phyloP scores from a whole-genome alignment of 1,140 invertebrate genomes.

The Triops longicaudatus region DNA sequence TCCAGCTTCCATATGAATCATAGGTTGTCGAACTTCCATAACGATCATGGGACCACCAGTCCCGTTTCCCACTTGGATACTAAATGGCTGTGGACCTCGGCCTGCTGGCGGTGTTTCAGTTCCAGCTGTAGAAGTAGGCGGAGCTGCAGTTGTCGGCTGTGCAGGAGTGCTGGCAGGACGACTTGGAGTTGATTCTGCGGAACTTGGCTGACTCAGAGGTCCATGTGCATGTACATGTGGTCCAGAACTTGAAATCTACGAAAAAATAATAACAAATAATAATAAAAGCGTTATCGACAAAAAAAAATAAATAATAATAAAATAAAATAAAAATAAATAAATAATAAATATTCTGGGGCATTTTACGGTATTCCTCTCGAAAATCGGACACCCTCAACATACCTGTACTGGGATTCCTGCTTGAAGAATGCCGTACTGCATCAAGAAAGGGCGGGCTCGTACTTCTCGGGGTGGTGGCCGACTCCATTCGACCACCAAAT shows the following conservation, averaged over 20 bases:
- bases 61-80: neutral
- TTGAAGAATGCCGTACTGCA: conserved; percentile 54
- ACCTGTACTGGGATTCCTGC: conserved; percentile 57
- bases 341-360: neutral
- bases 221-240: neutral
- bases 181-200: neutral
- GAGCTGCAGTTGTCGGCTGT: neutral
- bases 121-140: neutral
- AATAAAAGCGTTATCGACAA: too few relatives aligned
- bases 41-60: neutral
- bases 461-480: conserved; percentile 58
- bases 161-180: neutral
- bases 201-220: neutral
- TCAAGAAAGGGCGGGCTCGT: conserved; percentile 55
- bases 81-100: neutral
- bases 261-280: too few relatives aligned
- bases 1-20: neutral
- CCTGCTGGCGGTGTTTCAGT: neutral
- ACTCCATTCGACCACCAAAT: conserved; percentile 64
- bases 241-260: neutral
- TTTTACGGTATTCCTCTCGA: neutral
- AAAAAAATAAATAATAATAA: neutral
- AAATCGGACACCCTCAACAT: conserved; percentile 1
- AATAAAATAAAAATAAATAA: too few relatives aligned
- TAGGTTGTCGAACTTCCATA: conserved; percentile 1